Conservation (phyloP, 2,797 vertebrate genomes). For the Carapus acus region DNA sequence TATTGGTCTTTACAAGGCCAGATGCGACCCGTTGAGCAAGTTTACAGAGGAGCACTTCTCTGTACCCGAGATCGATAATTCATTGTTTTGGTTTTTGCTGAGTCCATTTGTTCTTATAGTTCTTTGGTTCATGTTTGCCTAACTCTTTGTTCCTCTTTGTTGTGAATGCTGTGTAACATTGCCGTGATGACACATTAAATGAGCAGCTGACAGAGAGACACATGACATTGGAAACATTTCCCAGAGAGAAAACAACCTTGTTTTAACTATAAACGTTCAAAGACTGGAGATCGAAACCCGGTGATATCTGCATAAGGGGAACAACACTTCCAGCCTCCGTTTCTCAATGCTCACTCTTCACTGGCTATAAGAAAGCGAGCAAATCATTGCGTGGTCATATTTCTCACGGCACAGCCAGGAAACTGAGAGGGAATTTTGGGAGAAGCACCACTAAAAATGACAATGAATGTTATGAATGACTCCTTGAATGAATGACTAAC, state of each 20-base stretch:
- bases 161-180: not conserved
- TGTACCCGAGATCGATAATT: not conserved
- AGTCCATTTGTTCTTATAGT: not conserved
- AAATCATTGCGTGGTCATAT: too few relatives aligned
- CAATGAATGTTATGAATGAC: not conserved
- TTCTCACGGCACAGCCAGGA: too few relatives aligned
- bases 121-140: not conserved
- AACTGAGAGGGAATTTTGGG: not conserved
- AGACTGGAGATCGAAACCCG: too few relatives aligned
- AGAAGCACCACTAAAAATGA: not conserved
- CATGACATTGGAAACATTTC: not conserved
- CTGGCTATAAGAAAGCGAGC: too few relatives aligned
- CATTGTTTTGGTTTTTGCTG: not conserved
- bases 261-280: too few relatives aligned
- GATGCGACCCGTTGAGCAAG: conserved; percentile 32
- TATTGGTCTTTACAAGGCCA: conserved; percentile 35
- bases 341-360: too few relatives aligned
- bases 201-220: not conserved
- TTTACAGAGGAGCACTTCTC: not conserved
- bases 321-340: too few relatives aligned
- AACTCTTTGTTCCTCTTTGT: not conserved
- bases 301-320: too few relatives aligned
- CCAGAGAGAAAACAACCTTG: not conserved
- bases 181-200: not conserved
- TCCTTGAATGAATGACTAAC: too few relatives aligned